These are phyloP conservation scores for Laodelphax striatellus DNA, from an alignment of 1,140 invertebrate genomes.

Conservation along the genomic window DNA sequence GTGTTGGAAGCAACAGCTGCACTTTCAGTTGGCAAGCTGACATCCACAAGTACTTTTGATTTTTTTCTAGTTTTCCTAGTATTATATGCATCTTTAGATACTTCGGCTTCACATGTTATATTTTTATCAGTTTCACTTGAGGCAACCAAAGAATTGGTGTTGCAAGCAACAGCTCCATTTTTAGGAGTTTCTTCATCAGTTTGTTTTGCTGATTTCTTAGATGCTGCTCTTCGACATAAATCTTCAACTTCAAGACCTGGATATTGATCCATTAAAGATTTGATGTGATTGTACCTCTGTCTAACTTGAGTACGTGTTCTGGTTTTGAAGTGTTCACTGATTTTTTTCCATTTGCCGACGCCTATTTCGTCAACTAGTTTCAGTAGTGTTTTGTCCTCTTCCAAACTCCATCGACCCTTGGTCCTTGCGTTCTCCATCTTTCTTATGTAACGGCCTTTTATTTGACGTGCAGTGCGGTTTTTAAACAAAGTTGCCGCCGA, in stretches of 20 bases:
- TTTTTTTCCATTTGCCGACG: constrained; percentile 5
- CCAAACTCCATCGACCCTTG: neutral
- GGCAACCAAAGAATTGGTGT: too few relatives aligned
- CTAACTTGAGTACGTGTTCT: constrained; percentile 8
- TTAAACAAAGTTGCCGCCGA: neutral
- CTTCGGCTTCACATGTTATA: neutral
- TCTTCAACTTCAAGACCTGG: neutral
- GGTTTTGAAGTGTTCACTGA: constrained; percentile 2
- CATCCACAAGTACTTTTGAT: neutral
- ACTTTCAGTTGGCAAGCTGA: neutral
- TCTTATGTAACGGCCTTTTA: neutral
- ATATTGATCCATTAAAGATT: neutral
- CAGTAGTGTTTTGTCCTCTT: constrained; percentile 8
- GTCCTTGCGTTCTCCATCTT: neutral
- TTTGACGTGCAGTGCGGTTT: neutral
- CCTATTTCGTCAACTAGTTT: constrained; percentile 3
- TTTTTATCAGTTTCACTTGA: too few relatives aligned
- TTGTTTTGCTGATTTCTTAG: too few relatives aligned
- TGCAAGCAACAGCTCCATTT: too few relatives aligned
- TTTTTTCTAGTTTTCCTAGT: neutral
- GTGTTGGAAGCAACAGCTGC: too few relatives aligned
- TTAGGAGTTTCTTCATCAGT: too few relatives aligned
- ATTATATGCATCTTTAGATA: neutral
- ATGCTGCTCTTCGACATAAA: neutral
- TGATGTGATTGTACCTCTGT: constrained; percentile 4